Conservation (phyloP, 2,113 vertebrate genomes). For the Fukomys damarensis region DNA sequence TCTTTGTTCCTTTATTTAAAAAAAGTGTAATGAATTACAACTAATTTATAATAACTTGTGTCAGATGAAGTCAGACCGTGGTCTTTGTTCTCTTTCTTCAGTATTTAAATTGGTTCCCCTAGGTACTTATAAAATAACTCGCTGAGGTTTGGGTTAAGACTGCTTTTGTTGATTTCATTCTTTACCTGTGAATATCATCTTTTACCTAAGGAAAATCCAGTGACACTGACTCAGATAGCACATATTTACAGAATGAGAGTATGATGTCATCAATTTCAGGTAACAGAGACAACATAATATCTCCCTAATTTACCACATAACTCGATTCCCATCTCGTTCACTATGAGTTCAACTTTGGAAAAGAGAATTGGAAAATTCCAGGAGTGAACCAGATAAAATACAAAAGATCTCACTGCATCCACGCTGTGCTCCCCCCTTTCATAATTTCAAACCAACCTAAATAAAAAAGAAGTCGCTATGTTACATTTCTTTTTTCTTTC, state of each 20-base stretch:
- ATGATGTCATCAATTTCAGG: not conserved
- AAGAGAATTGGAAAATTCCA: not conserved
- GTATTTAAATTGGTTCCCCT: not conserved
- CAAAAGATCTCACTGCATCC: not conserved
- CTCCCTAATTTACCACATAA: not conserved
- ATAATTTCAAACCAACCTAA: slow-evolving; percentile 35
- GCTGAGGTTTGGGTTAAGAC: not conserved
- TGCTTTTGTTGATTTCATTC: not conserved
- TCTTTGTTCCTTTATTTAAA: not conserved
- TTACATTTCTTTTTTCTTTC: too few relatives aligned
- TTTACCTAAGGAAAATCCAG: slow-evolving; percentile 16
- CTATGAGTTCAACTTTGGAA: not conserved
- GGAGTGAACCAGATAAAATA: not conserved
- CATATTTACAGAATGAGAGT: not conserved
- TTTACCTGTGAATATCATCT: not conserved
- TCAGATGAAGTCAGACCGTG: not conserved
- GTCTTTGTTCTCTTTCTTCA: not conserved
- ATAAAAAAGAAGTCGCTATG: not conserved
- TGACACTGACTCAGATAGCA: not conserved
- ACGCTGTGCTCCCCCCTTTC: not conserved
- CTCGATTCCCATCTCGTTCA: not conserved
- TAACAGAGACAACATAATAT: not conserved
- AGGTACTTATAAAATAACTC: not conserved
- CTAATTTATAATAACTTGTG: not conserved
- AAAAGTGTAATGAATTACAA: not conserved